Evolutionary conservation across 1,140 invertebrate species (phyloP).

Genomic region (Leptinotarsa texana): DNA sequence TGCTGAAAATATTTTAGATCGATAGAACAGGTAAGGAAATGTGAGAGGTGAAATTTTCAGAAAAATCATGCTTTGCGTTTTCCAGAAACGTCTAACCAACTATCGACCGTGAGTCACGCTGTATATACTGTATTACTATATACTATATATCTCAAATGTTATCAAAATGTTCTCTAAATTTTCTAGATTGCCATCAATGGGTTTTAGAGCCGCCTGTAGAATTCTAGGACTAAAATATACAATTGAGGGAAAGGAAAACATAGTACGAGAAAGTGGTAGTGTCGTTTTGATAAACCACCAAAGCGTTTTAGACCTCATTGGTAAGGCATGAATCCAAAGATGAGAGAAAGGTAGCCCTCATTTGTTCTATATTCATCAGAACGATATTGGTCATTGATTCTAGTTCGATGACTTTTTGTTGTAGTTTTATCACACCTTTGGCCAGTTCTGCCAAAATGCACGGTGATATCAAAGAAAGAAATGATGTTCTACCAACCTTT

Average conservation of each 20-base stretch:
- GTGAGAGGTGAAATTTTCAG: too few relatives aligned
- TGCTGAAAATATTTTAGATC: too few relatives aligned
- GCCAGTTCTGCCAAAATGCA: slow-evolving; percentile 74
- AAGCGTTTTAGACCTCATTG: slow-evolving; percentile 74
- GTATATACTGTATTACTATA: too few relatives aligned
- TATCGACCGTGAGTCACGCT: too few relatives aligned
- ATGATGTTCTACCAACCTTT: slow-evolving; percentile 82
- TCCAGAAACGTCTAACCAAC: too few relatives aligned
- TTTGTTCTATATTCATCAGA: too few relatives aligned
- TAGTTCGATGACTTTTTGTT: slow-evolving; percentile 31
- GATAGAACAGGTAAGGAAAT: too few relatives aligned
- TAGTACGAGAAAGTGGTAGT: slow-evolving; percentile 72
- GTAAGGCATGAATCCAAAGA: slow-evolving; percentile 54
- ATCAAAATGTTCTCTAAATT: slow-evolving; percentile 6
- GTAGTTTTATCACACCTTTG: slow-evolving; percentile 78
- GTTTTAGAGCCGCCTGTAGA: slow-evolving; percentile 63
- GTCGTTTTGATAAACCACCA: slow-evolving; percentile 87
- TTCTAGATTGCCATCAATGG: slow-evolving; percentile 69
- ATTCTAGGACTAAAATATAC: slow-evolving; percentile 77
- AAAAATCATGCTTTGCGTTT: too few relatives aligned
- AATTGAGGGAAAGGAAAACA: slow-evolving; percentile 75
- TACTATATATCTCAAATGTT: too few relatives aligned
- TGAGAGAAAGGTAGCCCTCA: too few relatives aligned
- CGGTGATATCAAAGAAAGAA: slow-evolving; percentile 81
- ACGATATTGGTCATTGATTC: too few relatives aligned